phyloP scores from a whole-genome alignment of 1,140 invertebrate genomes.

The Orussus abietinus region DNA sequence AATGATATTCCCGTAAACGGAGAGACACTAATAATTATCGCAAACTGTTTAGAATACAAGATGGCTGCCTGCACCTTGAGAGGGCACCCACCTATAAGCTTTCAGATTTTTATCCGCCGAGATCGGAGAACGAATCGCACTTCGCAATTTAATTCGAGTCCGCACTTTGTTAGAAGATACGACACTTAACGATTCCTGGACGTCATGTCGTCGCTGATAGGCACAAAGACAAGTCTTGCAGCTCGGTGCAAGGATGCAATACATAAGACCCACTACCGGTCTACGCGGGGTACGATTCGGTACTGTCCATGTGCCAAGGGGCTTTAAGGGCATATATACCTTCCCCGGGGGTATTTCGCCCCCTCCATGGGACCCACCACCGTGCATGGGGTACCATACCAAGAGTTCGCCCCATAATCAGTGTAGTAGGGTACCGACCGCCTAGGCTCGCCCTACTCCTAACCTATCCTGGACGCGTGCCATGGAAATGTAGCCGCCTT shows the following conservation, averaged over 20 bases:
- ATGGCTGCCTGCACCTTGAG: too few species aligned
- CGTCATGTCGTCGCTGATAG: too few species aligned
- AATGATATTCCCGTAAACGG: too few species aligned
- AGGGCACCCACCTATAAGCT: too few species aligned
- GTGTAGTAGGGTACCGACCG: conserved; percentile 31
- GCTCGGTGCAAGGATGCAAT: not conserved
- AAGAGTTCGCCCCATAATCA: conserved; percentile 45
- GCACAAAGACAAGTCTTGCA: not conserved
- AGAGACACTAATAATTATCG: too few species aligned
- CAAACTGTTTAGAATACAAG: too few species aligned
- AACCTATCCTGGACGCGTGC: conserved; percentile 33
- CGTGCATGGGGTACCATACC: conserved; percentile 39
- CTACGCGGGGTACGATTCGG: conserved; percentile 39
- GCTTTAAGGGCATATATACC: conserved; percentile 42
- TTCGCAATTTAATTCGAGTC: too few species aligned
- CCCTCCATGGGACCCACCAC: conserved; percentile 24
- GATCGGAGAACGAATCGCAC: too few species aligned
- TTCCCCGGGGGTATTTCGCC: conserved; percentile 40
- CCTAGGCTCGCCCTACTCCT: conserved; percentile 1
- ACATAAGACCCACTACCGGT: conserved; percentile 15
- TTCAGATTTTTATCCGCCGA: too few species aligned
- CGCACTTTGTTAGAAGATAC: too few species aligned
- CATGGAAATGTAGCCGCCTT: conserved; percentile 31
- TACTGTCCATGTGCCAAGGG: conserved; percentile 43
- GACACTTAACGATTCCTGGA: too few species aligned